These are phyloP conservation scores for Melangyna quadrimaculata DNA, from an alignment of 2,888 invertebrate genomes.

Conservation along the genomic window DNA sequence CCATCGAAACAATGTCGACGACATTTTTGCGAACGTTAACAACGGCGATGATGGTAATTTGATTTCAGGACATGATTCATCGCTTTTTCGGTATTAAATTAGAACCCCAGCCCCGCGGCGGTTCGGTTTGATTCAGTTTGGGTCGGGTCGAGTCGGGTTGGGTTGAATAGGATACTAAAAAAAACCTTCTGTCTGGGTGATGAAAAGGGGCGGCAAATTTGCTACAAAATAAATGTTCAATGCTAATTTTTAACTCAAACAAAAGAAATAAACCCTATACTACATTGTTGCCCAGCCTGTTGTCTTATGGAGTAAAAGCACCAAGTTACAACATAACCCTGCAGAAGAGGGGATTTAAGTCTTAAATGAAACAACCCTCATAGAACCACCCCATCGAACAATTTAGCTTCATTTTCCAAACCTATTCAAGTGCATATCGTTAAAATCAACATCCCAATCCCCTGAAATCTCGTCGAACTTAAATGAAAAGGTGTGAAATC, in stretches of 20 bases:
- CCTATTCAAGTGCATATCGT: constrained; percentile 59
- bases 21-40: constrained; percentile 58
- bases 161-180: background rate
- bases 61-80: constrained; percentile 71
- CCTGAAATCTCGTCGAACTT: background rate
- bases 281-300: constrained; percentile 32
- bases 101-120: constrained; percentile 17
- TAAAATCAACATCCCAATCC: constrained; percentile 30
- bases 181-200: constrained; percentile 1
- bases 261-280: constrained; percentile 20
- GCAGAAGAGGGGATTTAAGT: background rate
- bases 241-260: constrained; percentile 62
- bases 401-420: constrained; percentile 52
- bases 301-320: background rate
- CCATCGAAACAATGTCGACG: constrained; percentile 67
- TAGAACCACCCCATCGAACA: background rate
- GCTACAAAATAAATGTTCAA: constrained; percentile 49
- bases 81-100: constrained; percentile 67
- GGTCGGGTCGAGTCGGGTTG: background rate
- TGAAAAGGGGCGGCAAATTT: constrained; percentile 35
- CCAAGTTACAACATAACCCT: background rate
- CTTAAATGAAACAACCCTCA: constrained; percentile 31
- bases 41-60: constrained; percentile 68
- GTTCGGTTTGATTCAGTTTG: background rate
- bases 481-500: constrained; percentile 66